Percentiles rank a stretch among this genome's conserved stretches.
Conservation (phyloP, 92 coral and sea anemone genomes). For the Metridium senile region DNA sequence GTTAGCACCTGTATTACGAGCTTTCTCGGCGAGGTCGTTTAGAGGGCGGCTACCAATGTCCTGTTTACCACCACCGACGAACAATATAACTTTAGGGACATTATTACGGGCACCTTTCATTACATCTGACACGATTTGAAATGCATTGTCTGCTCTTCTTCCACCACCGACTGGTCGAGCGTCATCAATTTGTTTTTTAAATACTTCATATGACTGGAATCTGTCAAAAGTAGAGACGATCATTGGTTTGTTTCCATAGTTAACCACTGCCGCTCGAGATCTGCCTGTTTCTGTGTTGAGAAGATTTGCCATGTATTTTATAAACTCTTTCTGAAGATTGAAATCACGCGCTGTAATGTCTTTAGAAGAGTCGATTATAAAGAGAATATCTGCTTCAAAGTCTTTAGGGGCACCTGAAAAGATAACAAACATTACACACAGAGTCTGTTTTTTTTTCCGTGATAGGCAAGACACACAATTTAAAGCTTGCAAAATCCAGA, state of each 20-base stretch:
- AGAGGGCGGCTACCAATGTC: conserved; percentile 38
- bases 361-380: conserved; percentile 61
- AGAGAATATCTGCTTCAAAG: conserved; percentile 55
- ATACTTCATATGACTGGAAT: conserved; percentile 23
- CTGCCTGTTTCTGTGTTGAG: conserved; percentile 38
- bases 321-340: conserved; percentile 34
- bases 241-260: conserved; percentile 51
- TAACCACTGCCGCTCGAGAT: conserved; percentile 61
- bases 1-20: conserved; percentile 46
- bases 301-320: conserved; percentile 46
- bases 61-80: conserved; percentile 79
- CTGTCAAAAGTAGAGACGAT: conserved; percentile 40
- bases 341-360: conserved; percentile 36
- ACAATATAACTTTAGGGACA: conserved; percentile 72
- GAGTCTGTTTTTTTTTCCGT: no score
- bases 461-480: no score
- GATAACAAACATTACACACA: no score
- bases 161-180: conserved; percentile 54
- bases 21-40: conserved; percentile 39
- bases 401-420: conserved; percentile 47
- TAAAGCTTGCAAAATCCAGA: no score
- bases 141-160: conserved; percentile 54
- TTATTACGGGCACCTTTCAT: conserved; percentile 63
- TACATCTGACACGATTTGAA: conserved; percentile 35
- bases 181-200: conserved; percentile 21